phyloP scores from a whole-genome alignment of 2,113 vertebrate species.

The Eulemur rufifrons region DNA sequence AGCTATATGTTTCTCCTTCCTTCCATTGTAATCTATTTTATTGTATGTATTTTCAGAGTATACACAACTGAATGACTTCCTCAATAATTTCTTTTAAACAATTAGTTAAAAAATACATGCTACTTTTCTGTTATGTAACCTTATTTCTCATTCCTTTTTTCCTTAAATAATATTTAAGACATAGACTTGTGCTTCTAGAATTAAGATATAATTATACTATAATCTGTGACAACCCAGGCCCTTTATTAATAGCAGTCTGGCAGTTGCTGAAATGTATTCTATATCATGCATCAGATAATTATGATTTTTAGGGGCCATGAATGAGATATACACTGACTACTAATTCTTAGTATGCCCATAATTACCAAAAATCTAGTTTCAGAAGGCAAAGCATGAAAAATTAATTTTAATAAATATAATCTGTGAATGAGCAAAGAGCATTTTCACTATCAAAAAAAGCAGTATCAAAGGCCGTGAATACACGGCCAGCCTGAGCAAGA shows the following conservation, averaged over 20 bases:
- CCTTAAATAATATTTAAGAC: neutral
- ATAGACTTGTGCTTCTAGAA: neutral
- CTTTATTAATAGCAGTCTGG: neutral
- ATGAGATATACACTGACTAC: conserved; percentile 38
- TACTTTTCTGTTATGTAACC: neutral
- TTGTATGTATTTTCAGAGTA: neutral
- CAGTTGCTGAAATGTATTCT: neutral
- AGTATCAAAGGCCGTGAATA: neutral
- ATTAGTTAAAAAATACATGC: neutral
- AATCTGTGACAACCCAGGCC: neutral
- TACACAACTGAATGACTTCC: neutral
- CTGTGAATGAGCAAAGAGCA: neutral
- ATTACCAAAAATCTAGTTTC: conserved; percentile 23
- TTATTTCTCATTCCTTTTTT: neutral
- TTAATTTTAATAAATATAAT: neutral
- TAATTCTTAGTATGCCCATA: conserved; percentile 12
- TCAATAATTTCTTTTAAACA: neutral
- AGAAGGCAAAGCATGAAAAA: conserved; percentile 23
- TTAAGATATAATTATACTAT: neutral
- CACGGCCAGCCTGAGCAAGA: too few relatives aligned
- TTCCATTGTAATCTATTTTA: neutral
- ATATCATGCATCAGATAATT: conserved; percentile 1
- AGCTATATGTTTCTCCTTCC: neutral
- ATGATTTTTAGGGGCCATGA: neutral
- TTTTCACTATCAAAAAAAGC: neutral